Evolutionary conservation across 2,888 invertebrate genomes (phyloP).

Genomic region (Diarsia mendica): DNA sequence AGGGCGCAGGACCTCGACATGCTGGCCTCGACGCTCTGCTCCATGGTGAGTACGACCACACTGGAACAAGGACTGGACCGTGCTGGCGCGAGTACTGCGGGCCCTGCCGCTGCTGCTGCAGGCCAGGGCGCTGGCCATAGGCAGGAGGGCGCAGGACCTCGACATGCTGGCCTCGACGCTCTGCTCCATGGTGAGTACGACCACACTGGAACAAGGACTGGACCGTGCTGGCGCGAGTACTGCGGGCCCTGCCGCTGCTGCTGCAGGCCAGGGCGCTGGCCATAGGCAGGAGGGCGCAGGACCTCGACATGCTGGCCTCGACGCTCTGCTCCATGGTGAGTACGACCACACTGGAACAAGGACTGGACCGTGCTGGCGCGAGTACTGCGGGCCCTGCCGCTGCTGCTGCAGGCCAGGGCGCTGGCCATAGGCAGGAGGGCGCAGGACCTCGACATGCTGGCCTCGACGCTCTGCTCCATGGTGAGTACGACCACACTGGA

Average conservation of each 20-base stretch:
- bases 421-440: slow-evolving; percentile 93
- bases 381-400: slow-evolving; percentile 75
- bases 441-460: slow-evolving; percentile 90
- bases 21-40: slow-evolving; percentile 91
- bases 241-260: slow-evolving; percentile 75
- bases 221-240: too few species aligned
- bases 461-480: slow-evolving; percentile 93
- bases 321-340: slow-evolving; percentile 94
- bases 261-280: slow-evolving; percentile 75
- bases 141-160: slow-evolving; percentile 94
- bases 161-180: slow-evolving; percentile 90
- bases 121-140: slow-evolving; percentile 86
- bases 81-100: background rate
- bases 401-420: too few species aligned
- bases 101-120: slow-evolving; percentile 74
- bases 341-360: background rate
- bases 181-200: slow-evolving; percentile 91
- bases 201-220: too few species aligned
- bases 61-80: too few species aligned
- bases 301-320: slow-evolving; percentile 89
- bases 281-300: slow-evolving; percentile 93
- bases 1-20: slow-evolving; percentile 93
- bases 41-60: slow-evolving; percentile 88
- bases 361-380: too few species aligned
- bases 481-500: slow-evolving; percentile 71